Evolutionary conservation across 2,888 invertebrate species (phyloP), one percentile per base, ranked within the genome.

Genomic region (Parthenolecanium corni): DNA sequence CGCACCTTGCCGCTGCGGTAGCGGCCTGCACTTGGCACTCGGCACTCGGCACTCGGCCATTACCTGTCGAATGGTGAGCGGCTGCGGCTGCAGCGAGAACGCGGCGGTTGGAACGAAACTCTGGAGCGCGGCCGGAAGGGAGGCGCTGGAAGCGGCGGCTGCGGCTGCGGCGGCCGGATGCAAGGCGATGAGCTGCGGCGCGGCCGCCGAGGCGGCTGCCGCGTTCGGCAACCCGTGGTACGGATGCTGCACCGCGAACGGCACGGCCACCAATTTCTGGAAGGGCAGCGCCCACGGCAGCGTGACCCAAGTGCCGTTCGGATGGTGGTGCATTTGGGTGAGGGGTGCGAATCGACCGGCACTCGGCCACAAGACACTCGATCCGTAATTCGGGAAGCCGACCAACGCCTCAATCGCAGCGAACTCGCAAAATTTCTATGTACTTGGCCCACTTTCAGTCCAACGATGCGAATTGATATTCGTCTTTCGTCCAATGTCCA

Each of bases 301-400:
- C 16, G 63, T 53, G n/a, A 63, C 63, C 63, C 63, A 63, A 14
- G 63, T 46, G 46, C 63, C 63, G 31, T 53, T 63, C 14, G 63
- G 63, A 63, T 63, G 63, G 53, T 63, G 63, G 53, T 63, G 63
- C 63, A 63, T 63, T 11, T 57, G 14, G 20, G 25, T 11, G 47
- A n/a, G n/a, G n/a, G n/a, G n/a, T n/a, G n/a, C n/a, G n/a, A n/a
- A n/a, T n/a, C 31, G 5, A 31, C 31, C 31, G 5, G 5, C 4
- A 31, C 31, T 9, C 31, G 31, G 31, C 9, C 31, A 31, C 31
- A 31, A 31, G 31, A 31, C 31, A 9, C 31, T 6, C n/a, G 9
- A 31, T 31, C 31, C 31, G 31, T 9, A 31, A 31, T n/a, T n/a
- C n/a, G n/a, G n/a, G n/a, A 31, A 4, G 9, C 31, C 31, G 31